Conservation (phyloP, 2,113 vertebrate species). For the Rhinoderma darwinii region DNA sequence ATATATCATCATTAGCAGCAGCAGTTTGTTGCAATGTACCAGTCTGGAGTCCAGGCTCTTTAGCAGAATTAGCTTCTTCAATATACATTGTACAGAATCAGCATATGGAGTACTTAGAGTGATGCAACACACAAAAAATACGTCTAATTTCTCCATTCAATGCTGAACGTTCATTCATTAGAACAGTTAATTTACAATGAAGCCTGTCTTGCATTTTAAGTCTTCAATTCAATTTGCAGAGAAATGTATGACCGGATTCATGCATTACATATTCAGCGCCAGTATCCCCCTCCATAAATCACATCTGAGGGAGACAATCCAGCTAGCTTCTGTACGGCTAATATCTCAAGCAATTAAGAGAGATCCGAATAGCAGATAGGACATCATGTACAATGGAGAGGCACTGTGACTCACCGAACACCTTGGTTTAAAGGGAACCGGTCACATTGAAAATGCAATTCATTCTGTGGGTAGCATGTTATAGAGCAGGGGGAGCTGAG, state of each 20-base stretch:
- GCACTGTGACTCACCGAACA: not conserved
- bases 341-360: slow-evolving; percentile 15
- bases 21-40: too few relatives aligned
- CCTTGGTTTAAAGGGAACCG: not conserved
- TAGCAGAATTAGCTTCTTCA: not conserved
- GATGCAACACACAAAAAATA: not conserved
- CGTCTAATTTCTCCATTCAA: not conserved
- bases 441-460: too few relatives aligned
- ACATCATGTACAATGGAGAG: not conserved
- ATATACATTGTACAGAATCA: not conserved
- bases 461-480: too few relatives aligned
- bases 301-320: slow-evolving; percentile 12
- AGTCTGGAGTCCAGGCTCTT: too few relatives aligned
- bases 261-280: slow-evolving; percentile 7
- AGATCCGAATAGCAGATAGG: not conserved
- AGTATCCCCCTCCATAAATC: not conserved
- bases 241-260: not conserved
- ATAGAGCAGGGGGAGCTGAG: too few relatives aligned
- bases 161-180: not conserved
- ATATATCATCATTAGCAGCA: too few relatives aligned
- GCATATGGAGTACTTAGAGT: not conserved
- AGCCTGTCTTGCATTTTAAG: not conserved
- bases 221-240: not conserved
- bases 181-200: not conserved
- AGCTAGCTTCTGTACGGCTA: not conserved